phyloP scores from a whole-genome alignment of 2,888 invertebrate species.

The Trissolcus brochymenae region DNA sequence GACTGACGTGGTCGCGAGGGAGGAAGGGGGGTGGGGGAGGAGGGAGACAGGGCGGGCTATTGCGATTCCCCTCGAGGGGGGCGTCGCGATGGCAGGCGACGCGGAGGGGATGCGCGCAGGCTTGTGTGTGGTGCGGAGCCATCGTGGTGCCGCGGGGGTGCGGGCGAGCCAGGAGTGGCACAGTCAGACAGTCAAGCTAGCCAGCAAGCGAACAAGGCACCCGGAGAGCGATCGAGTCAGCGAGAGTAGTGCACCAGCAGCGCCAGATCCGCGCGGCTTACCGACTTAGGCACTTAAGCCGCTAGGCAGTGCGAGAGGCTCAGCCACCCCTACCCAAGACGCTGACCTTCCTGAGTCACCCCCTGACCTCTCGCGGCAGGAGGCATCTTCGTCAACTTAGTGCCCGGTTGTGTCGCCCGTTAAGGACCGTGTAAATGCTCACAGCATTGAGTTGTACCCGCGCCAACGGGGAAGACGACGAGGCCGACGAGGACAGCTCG shows the following conservation, averaged over 20 bases:
- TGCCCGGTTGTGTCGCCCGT: constrained; percentile 13
- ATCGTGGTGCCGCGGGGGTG: constrained; percentile 45
- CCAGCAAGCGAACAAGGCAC: constrained; percentile 65
- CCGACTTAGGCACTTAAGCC: constrained; percentile 75
- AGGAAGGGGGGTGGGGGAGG: background rate
- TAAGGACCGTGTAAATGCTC: constrained; percentile 29
- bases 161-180: constrained; percentile 63
- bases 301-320: constrained; percentile 74
- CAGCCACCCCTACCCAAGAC: constrained; percentile 65
- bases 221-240: constrained; percentile 75
- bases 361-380: constrained; percentile 5
- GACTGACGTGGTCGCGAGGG: background rate
- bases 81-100: constrained; percentile 26
- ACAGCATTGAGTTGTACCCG: constrained; percentile 23
- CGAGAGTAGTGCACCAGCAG: constrained; percentile 59
- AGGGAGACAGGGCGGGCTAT: background rate
- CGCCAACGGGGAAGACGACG: constrained; percentile 24
- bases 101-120: constrained; percentile 25
- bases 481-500: constrained; percentile 24
- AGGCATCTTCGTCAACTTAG: constrained; percentile 10
- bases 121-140: constrained; percentile 48
- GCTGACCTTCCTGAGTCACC: constrained; percentile 8
- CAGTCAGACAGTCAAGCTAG: constrained; percentile 73
- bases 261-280: constrained; percentile 74
- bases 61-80: constrained; percentile 22